Base-by-base conservation (phyloP, 92 coral and sea anemone species). In the Porites rus region DNA sequence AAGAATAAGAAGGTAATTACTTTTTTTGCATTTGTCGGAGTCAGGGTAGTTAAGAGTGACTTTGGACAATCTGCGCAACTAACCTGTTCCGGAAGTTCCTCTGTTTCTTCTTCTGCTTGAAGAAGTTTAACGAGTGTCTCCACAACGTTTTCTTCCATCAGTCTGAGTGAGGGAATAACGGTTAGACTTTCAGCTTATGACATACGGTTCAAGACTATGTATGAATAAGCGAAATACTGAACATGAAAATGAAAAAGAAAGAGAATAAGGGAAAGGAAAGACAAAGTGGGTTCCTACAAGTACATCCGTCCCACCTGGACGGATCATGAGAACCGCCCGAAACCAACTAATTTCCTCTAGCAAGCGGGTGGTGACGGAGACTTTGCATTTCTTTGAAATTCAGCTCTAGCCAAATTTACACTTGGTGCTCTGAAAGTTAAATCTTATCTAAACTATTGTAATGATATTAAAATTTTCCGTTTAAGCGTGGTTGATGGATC, bases 51-150 rank as follows among this genome's bases (percentile, higher is more conserved):
- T 67, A 16, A 22, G 25, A 19, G 17, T 67, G 46, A 67, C 8
- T 51, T 24, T 50, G 61, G 24, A 72, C n/a, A 8, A 51, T 12
- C 46, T 13, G 8, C 10, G 16, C 5, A 54, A 74, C 64, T 50
- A 74, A 94, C 99, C 91, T 96, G 92, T 68, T 94, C 98, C 2
- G 96, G 98, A 51, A 83, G 89, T 69, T 80, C 88, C 19, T 84
- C 85, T 59, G 85, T 94, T 10, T 85, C 86, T 11, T 91, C 71
- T 17, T 93, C 93, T 46, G 89, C 65, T 77, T 95, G 96, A 13
- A 96, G 93, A 69, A 90, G 90, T 53, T 83, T 90, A 38, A 95
- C 73, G 10, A 96, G 91, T 28, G 91, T 91, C 58, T 91, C 96
- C 46, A 93, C 70, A 14, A 90, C 89, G 46, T 91, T 90, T 61